Conservation (phyloP, 2,113 vertebrate species). For the Pteruthius melanotis region DNA sequence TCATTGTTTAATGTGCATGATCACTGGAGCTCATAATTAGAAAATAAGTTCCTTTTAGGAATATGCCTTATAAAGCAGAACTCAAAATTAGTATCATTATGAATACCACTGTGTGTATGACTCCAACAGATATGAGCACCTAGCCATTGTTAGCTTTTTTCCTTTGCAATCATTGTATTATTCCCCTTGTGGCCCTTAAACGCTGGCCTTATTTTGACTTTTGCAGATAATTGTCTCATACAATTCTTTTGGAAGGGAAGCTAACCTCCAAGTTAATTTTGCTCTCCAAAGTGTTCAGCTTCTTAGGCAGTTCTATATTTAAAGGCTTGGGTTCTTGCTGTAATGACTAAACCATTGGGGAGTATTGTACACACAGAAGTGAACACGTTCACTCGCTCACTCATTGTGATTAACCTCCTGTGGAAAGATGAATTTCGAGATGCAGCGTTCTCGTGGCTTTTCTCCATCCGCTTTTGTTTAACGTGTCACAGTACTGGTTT, state of each 20-base stretch:
- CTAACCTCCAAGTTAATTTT: slow-evolving; percentile 13
- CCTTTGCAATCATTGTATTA: not conserved
- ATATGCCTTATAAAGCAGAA: slow-evolving; percentile 32
- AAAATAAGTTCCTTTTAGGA: slow-evolving; percentile 58
- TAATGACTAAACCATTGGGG: not conserved
- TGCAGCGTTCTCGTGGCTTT: not conserved
- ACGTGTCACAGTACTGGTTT: not conserved
- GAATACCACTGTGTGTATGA: not conserved
- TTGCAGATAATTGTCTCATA: slow-evolving; percentile 16
- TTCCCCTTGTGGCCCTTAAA: slow-evolving; percentile 12
- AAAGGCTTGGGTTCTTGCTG: not conserved
- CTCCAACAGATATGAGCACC: not conserved
- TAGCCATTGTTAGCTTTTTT: slow-evolving; percentile 3
- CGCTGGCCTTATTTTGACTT: slow-evolving; percentile 29
- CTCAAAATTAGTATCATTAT: slow-evolving; percentile 14
- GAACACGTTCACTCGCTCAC: accelerated
- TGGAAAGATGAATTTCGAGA: not conserved
- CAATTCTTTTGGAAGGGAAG: not conserved
- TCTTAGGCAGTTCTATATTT: not conserved
- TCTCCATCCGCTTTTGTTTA: not conserved
- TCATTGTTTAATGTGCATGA: slow-evolving; percentile 54
- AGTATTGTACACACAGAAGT: not conserved
- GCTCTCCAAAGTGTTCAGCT: not conserved
- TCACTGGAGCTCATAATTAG: slow-evolving; percentile 62
- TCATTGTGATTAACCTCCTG: not conserved